phyloP scores from a whole-genome alignment of 2,113 vertebrate genomes.

The Mobula hypostoma region DNA sequence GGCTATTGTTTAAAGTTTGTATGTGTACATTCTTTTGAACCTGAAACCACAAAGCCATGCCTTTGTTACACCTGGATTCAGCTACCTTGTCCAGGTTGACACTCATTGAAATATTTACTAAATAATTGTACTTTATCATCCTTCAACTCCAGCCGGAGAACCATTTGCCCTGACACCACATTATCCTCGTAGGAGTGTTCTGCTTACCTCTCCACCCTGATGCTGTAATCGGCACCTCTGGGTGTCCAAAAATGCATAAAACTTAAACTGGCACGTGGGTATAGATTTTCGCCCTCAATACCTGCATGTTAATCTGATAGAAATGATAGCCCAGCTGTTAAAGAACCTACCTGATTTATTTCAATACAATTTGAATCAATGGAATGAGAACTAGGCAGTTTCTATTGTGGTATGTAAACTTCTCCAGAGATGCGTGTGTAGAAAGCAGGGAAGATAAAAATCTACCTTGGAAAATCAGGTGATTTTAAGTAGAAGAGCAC shows the following conservation, averaged over 20 bases:
- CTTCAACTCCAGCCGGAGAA: too few species aligned
- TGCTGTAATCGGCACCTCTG: neutral
- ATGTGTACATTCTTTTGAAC: conserved; percentile 28
- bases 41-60: conserved; percentile 28
- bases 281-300: neutral
- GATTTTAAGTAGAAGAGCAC: neutral
- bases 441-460: neutral
- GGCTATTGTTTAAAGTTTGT: conserved; percentile 25
- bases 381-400: neutral
- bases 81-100: conserved; percentile 28
- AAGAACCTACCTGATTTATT: neutral
- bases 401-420: neutral
- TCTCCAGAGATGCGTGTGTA: neutral
- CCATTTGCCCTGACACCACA: too few species aligned
- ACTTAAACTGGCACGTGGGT: neutral
- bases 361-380: conserved; percentile 15
- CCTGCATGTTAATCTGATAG: neutral
- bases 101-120: neutral
- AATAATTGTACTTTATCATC: too few species aligned
- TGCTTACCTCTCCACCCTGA: too few species aligned
- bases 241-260: conserved; percentile 16
- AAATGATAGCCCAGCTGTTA: neutral
- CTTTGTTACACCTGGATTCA: conserved; percentile 22
- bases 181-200: too few species aligned
- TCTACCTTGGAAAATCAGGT: neutral